Evolutionary conservation across 2,888 invertebrate genomes (phyloP), one percentile per base, ranked within the genome.

Genomic region (Phengaris arion): DNA sequence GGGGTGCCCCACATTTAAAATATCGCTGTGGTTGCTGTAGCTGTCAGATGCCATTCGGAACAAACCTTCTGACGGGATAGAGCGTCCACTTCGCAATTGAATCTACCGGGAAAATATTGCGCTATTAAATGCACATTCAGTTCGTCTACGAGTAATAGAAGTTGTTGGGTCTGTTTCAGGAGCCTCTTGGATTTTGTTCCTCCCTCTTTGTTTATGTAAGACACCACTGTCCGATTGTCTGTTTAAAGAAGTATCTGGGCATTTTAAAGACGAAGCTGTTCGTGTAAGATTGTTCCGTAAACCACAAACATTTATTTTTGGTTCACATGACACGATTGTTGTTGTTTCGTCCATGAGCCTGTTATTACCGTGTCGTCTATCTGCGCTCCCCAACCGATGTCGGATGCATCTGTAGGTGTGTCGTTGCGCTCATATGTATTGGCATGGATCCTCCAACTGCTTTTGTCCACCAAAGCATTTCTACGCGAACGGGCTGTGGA

Each of bases 11-110:
- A 80, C 51, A 57, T 74, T 64, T 72, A 59, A 75, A 80, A 80
- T 68, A 80, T 76, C 4, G 15, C 72, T 45, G 75, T 69, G 35
- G 77, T 76, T 15, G 75, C 77, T 45, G 54, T 59, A 22, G 76
- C 72, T 9, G 54, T 59, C 4, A 80, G 73, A 68, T 80, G 79
- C 80, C 80, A 81, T 75, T 81, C 80, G 45, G 81, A 78, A 3
- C 75, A 55, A 7, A 15, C 35, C 10, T 68, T 74, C 5, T 68
- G 10, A 13, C 64, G 74, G 68, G 64, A 80, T 15, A 84, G 78
- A 7, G 79, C 76, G 68, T 84, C 83, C 9, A 82, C 82, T n/a
- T 82, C 81, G 6, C 81, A 81, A 78, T 85, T 84, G 81, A 80
- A 82, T 15, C 79, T 79, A 9, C 82, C 83, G 52, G 81, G 81